Conservation (phyloP, 2,888 invertebrate species). For the Drosophila niveifrons region DNA sequence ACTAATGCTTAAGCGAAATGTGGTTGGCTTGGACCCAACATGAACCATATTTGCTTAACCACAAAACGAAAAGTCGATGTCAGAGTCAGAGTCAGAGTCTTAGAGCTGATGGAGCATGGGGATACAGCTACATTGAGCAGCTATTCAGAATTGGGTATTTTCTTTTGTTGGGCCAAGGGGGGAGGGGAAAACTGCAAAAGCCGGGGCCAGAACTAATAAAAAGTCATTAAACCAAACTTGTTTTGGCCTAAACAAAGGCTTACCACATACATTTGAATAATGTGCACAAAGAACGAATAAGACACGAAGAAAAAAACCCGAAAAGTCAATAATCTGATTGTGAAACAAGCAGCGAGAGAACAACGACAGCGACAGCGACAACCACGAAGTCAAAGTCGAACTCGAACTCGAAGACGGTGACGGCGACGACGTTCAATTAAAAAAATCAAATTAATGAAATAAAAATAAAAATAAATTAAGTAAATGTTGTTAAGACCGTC, state of each 20-base stretch:
- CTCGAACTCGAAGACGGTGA: slow-evolving; percentile 29
- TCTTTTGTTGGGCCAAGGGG: background rate
- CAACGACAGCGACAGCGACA: slow-evolving; percentile 16
- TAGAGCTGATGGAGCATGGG: slow-evolving; percentile 13
- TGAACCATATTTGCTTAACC: slow-evolving; percentile 49
- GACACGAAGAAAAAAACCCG: slow-evolving; percentile 40
- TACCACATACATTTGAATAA: slow-evolving; percentile 71
- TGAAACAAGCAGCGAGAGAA: slow-evolving; percentile 41
- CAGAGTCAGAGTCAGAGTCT: slow-evolving; percentile 16
- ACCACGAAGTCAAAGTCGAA: slow-evolving; percentile 8
- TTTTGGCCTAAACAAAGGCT: slow-evolving; percentile 74
- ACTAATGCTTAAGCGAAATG: slow-evolving; percentile 24
- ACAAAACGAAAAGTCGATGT: slow-evolving; percentile 16
- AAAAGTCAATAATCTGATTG: slow-evolving; percentile 78
- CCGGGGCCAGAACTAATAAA: slow-evolving; percentile 66
- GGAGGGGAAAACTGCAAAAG: slow-evolving; percentile 5
- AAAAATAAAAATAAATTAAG: slow-evolving; percentile 72
- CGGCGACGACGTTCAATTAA: slow-evolving; percentile 60
- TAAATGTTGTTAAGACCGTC: slow-evolving; percentile 57
- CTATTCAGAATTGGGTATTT: slow-evolving; percentile 28
- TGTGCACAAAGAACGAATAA: slow-evolving; percentile 54
- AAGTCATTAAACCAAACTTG: slow-evolving; percentile 76
- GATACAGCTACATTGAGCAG: slow-evolving; percentile 3
- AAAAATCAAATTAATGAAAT: slow-evolving; percentile 75
- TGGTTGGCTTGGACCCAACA: slow-evolving; percentile 33